Base-by-base conservation (phyloP, 2,797 vertebrate species). In the Crenichthys baileyi region DNA sequence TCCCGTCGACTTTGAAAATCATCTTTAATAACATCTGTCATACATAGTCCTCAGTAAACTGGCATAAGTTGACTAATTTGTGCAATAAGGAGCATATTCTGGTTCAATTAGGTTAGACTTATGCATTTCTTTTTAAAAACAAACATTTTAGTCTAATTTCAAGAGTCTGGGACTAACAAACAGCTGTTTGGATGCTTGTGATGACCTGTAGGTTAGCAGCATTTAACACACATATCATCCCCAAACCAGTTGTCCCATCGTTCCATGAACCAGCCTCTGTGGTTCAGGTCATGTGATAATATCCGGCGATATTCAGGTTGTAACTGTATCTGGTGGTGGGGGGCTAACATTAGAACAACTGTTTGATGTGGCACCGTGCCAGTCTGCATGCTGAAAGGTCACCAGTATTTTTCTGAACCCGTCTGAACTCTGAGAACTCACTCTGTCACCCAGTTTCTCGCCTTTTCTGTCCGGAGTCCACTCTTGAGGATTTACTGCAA, bases 341-440 rank as follows among this genome's bases (percentile, higher is more conserved):
- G 90, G 91, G 85, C 93, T 94, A 94, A 92, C 85, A 83, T 82
- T 76, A 84, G 89, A 93, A 86, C 94, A 94, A 91, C 95, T 95
- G 95, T 93, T 92, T 90, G 79, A 75, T 83, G 87, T 91, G 93
- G 94, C 91, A 0, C 9, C 76, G 80, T 56, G 85, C 93, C 94
- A 91, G 89, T 67, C 78, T 74, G 82, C 72, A 20, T 63, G 46
- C 76, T 36, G 48, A 91, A 94, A 94, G 90, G 91, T 91, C 90
- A 87, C 72, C 74, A 61, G 90, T 85, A 86, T 90, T 90, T 88
- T 85, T 76, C 73, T 83, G 84, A 87, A 86, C 85, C 81, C 79
- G 67, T 67, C 79, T 60, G 74, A 77, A 70, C 79, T 81, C 75
- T 8, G 7, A 31, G 53, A 26, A 73, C 84, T 53, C 80, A 2